phyloP scores from a whole-genome alignment of 92 coral and sea anemone species.

The Zoanthus gigantus region DNA sequence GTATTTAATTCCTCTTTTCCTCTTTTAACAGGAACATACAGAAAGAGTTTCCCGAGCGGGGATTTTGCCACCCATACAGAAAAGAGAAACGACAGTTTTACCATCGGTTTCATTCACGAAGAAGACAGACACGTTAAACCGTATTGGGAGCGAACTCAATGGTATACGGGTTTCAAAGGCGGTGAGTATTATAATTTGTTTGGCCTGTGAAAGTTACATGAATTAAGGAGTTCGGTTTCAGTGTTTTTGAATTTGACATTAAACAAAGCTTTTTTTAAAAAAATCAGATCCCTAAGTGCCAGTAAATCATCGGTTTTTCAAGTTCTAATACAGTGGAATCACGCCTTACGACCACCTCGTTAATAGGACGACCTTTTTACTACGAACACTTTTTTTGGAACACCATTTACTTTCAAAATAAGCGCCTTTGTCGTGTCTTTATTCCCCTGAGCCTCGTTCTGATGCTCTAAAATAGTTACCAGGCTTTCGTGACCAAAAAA shows the following conservation, averaged over 20 bases:
- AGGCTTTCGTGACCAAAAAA: too few relatives aligned
- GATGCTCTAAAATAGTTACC: too few relatives aligned
- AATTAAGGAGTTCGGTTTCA: neutral
- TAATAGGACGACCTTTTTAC: too few relatives aligned
- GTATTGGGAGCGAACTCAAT: conserved; percentile 38
- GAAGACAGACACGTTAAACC: neutral
- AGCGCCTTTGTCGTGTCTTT: too few relatives aligned
- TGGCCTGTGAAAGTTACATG: neutral
- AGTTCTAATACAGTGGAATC: too few relatives aligned
- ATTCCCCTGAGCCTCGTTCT: too few relatives aligned
- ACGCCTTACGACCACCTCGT: too few relatives aligned
- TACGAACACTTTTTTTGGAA: too few relatives aligned
- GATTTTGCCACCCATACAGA: conserved; percentile 62
- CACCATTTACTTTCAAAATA: too few relatives aligned
- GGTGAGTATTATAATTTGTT: conserved; percentile 28
- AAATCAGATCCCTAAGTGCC: too few relatives aligned
- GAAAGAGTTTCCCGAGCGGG: conserved; percentile 51
- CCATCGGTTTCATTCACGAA: conserved; percentile 18
- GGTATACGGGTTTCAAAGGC: conserved; percentile 47
- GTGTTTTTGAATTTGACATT: neutral
- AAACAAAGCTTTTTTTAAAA: neutral
- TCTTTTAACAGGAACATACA: conserved; percentile 25
- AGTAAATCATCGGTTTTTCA: too few relatives aligned
- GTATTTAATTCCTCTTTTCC: too few relatives aligned
- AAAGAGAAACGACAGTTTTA: neutral